Percentiles rank a stretch among this genome's conserved stretches.
These are phyloP conservation scores for Ophioderma brevispina DNA, from an alignment of 35 echinoderm and acorn worm species.

Conservation along the genomic window DNA sequence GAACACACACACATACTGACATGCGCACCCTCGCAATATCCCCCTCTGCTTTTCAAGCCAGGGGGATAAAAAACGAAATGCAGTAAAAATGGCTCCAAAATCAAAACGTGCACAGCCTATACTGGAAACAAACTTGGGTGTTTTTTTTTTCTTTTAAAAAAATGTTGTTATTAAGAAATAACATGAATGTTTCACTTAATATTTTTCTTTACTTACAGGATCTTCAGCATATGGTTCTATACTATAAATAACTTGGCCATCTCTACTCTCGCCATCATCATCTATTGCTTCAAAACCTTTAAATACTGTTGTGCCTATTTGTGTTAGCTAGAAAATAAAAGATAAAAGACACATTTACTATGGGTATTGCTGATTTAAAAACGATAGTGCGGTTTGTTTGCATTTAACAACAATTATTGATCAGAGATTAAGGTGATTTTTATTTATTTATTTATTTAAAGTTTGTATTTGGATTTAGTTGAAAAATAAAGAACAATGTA, in stretches of 20 bases:
- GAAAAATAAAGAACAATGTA: background rate
- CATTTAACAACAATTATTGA: background rate
- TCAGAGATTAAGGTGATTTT: background rate
- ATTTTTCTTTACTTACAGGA: constrained; percentile 48
- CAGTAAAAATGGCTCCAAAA: no score
- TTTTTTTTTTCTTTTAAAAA: no score
- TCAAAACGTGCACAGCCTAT: no score
- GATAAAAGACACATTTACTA: background rate
- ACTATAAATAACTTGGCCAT: constrained; percentile 49
- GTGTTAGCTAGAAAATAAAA: constrained; percentile 30
- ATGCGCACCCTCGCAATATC: no score
- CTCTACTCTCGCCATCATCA: constrained; percentile 33
- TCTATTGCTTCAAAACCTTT: constrained; percentile 27
- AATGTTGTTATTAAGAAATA: no score
- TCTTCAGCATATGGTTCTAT: constrained; percentile 21
- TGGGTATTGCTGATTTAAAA: background rate
- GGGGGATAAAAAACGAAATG: no score
- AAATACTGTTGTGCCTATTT: constrained; percentile 20
- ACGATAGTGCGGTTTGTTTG: background rate
- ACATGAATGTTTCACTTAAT: no score
- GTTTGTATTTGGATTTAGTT: no score
- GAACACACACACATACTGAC: no score
- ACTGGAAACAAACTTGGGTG: no score
- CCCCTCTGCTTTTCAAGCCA: no score
- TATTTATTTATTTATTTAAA: no score